These are phyloP conservation scores for Agrilus mali DNA, from an alignment of 2,888 invertebrate genomes.

Conservation along the genomic window DNA sequence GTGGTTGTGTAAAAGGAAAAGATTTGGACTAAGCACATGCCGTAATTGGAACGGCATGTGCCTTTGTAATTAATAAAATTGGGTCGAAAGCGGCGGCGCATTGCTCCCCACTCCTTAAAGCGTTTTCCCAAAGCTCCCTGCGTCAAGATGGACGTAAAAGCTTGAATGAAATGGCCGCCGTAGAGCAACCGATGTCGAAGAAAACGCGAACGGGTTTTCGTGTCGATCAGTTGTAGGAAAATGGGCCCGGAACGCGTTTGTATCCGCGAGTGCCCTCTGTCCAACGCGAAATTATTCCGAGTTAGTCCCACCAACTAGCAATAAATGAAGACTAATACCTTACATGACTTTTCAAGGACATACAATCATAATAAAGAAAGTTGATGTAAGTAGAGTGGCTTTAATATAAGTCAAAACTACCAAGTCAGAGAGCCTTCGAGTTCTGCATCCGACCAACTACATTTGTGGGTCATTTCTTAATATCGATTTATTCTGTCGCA, in stretches of 20 bases:
- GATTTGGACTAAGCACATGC: slow-evolving; percentile 3
- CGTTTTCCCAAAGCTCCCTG: slow-evolving; percentile 15
- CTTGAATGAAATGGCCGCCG: slow-evolving; percentile 27
- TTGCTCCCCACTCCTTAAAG: slow-evolving; percentile 16
- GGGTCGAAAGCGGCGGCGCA: slow-evolving; percentile 15
- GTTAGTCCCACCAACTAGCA: slow-evolving; percentile 29
- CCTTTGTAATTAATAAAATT: slow-evolving; percentile 18
- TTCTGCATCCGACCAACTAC: slow-evolving; percentile 16
- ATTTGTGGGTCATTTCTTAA: slow-evolving; percentile 31
- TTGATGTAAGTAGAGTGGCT: slow-evolving; percentile 31
- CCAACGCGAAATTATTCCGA: slow-evolving; percentile 21
- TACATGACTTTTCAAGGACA: slow-evolving; percentile 33
- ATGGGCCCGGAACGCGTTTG: slow-evolving; percentile 20
- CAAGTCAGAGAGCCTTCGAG: slow-evolving; percentile 10
- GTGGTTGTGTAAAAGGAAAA: too few relatives aligned
- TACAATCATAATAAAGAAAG: slow-evolving; percentile 31
- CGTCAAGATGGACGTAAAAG: slow-evolving; percentile 26
- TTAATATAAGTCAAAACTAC: slow-evolving; percentile 10
- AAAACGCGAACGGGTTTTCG: slow-evolving; percentile 23
- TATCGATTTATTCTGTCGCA: slow-evolving; percentile 35
- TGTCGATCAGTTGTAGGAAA: slow-evolving; percentile 16
- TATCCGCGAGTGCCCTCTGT: slow-evolving; percentile 25
- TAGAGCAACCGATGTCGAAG: slow-evolving; percentile 19
- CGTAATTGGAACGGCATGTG: slow-evolving; percentile 12
- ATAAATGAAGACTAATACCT: slow-evolving; percentile 34